Conservation (phyloP, 2,888 invertebrate species). For the Tetranychus piercei region DNA sequence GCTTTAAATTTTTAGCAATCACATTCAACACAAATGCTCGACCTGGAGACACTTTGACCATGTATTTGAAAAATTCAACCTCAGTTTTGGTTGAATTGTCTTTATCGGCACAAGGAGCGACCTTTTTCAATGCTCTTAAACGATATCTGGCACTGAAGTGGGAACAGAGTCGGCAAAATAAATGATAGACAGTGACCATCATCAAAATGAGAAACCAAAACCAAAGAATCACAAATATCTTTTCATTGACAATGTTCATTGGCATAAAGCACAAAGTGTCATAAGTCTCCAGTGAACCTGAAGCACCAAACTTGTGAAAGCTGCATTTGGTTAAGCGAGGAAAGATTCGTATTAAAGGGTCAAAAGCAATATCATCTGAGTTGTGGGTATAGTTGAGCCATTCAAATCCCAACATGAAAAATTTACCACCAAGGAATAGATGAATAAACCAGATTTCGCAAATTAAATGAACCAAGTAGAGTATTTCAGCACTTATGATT, state of each 20-base stretch:
- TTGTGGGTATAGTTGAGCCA: conserved; percentile 20
- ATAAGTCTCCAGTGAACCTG: conserved; percentile 38
- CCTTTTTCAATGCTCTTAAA: neutral
- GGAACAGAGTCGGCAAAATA: neutral
- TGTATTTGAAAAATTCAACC: neutral
- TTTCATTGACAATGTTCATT: conserved; percentile 15
- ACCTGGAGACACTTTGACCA: neutral
- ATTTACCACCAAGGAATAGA: conserved; percentile 23
- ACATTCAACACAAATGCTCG: neutral
- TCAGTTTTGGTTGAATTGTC: neutral
- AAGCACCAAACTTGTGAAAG: conserved; percentile 69
- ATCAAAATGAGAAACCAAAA: conserved; percentile 9
- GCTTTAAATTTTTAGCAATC: conserved; percentile 1
- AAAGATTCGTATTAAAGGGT: conserved; percentile 29
- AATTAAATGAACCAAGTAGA: conserved; percentile 22
- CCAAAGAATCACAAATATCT: conserved; percentile 10
- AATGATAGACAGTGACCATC: neutral
- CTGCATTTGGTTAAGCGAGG: conserved; percentile 29
- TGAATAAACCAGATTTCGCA: conserved; percentile 22
- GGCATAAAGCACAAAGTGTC: conserved; percentile 12
- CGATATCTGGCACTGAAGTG: neutral
- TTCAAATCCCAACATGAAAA: conserved; percentile 35
- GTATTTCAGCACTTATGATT: conserved; percentile 21
- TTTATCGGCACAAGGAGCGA: conserved; percentile 2
- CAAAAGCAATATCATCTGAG: conserved; percentile 15